Percentiles rank a stretch among this genome's conserved stretches.
These are phyloP conservation scores for Oreochromis aureus DNA, from an alignment of 2,113 vertebrate genomes.

Conservation along the genomic window DNA sequence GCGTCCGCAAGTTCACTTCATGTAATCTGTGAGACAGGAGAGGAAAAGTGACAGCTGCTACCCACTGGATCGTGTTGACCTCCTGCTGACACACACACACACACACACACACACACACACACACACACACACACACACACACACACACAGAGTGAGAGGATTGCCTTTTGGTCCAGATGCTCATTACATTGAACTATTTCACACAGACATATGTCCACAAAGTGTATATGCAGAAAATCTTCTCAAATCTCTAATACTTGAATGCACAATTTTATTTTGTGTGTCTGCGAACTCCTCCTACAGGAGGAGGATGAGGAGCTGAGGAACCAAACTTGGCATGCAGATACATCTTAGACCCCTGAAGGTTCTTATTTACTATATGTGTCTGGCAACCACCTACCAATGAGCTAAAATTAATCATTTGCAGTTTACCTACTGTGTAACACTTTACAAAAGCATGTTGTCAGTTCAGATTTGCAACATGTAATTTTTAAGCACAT, in stretches of 20 bases:
- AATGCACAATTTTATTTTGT: neutral
- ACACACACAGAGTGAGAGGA: neutral
- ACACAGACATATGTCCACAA: neutral
- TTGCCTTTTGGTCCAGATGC: slow-evolving; percentile 44
- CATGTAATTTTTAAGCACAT: neutral
- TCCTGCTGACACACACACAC: slow-evolving; percentile 10
- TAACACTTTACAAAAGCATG: neutral
- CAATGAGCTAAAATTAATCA: neutral
- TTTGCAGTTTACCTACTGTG: neutral
- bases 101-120: neutral
- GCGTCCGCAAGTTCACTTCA: neutral
- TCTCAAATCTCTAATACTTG: neutral
- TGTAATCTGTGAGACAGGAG: slow-evolving; percentile 30
- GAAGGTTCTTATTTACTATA: neutral
- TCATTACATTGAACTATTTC: slow-evolving; percentile 7
- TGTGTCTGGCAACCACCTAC: neutral
- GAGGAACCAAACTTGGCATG: neutral
- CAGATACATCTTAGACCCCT: neutral
- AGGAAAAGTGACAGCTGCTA: slow-evolving; percentile 46
- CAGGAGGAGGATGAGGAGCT: neutral
- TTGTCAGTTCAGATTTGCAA: neutral
- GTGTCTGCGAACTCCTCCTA: neutral
- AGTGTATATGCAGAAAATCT: neutral
- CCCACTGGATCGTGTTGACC: slow-evolving; percentile 41
- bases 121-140: neutral